A percentile compares a stretch with the other conserved stretches of the same genome.
Conservation (phyloP, 2,888 invertebrate genomes). For the Taenaris catops region DNA sequence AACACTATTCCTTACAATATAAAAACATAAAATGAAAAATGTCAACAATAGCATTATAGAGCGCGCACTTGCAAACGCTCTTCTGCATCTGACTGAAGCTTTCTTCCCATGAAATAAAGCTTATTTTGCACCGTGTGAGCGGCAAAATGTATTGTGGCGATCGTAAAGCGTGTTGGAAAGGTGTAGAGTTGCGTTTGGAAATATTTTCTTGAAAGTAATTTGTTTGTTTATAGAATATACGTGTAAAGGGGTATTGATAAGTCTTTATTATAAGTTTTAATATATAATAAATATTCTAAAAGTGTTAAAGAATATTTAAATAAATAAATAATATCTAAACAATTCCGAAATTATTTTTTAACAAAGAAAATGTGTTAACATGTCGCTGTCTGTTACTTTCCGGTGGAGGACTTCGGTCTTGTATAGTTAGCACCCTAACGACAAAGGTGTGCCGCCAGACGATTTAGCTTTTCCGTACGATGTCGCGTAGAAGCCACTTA, state of each 20-base stretch:
- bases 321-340: no score
- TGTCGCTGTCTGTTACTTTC: no score
- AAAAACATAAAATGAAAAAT: conserved; percentile 52
- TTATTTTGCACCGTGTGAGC: no score
- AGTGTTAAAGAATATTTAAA: no score
- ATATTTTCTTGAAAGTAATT: conserved; percentile 49
- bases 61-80: conserved; percentile 23
- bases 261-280: conserved; percentile 7
- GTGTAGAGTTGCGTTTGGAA: conserved; percentile 31
- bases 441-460: no score
- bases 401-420: no score
- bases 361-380: no score
- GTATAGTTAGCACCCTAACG: no score
- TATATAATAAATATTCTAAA: background rate
- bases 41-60: conserved; percentile 41
- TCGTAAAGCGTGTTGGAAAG: conserved; percentile 15
- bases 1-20: conserved; percentile 48
- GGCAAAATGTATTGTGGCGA: no score
- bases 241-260: conserved; percentile 10
- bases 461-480: no score
- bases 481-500: no score
- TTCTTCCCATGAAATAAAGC: no score
- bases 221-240: conserved; percentile 33
- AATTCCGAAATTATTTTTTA: background rate
- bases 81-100: background rate